Conservation (phyloP, 92 coral and sea anemone species). For the Actinostola sp. region DNA sequence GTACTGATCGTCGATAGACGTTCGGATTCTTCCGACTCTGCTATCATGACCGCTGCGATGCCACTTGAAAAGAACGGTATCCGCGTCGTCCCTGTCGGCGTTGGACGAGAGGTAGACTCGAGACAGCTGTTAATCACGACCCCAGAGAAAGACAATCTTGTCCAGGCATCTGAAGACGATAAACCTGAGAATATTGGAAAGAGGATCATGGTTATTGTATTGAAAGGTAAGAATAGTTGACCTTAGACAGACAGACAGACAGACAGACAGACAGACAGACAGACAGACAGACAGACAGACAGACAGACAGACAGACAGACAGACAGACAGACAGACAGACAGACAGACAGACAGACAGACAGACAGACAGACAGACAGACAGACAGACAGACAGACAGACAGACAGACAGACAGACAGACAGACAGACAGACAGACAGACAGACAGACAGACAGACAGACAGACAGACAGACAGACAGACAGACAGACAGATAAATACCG, state of each 20-base stretch:
- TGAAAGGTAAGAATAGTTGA: conserved; percentile 40
- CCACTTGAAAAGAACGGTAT: conserved; percentile 56
- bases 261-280: too few relatives aligned
- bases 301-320: too few relatives aligned
- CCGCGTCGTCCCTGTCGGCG: conserved; percentile 70
- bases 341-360: too few relatives aligned
- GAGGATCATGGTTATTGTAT: conserved; percentile 43
- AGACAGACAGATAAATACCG: too few relatives aligned
- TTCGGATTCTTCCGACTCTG: conserved; percentile 50
- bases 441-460: too few relatives aligned
- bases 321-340: too few relatives aligned
- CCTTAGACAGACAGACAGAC: conserved; percentile 7
- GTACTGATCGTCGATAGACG: conserved; percentile 72
- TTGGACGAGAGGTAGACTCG: conserved; percentile 68
- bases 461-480: too few relatives aligned
- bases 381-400: too few relatives aligned
- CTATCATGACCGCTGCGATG: conserved; percentile 54
- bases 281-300: too few relatives aligned
- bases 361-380: too few relatives aligned
- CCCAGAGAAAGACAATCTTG: conserved; percentile 44
- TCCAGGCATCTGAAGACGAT: conserved; percentile 35
- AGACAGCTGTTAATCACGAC: conserved; percentile 38
- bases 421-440: too few relatives aligned
- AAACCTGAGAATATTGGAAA: conserved; percentile 47
- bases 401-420: too few relatives aligned